Percentiles rank a stretch among this genome's conserved stretches.
These are phyloP conservation scores for Grammomys surdaster DNA, from an alignment of 2,113 vertebrate genomes.

Conservation along the genomic window DNA sequence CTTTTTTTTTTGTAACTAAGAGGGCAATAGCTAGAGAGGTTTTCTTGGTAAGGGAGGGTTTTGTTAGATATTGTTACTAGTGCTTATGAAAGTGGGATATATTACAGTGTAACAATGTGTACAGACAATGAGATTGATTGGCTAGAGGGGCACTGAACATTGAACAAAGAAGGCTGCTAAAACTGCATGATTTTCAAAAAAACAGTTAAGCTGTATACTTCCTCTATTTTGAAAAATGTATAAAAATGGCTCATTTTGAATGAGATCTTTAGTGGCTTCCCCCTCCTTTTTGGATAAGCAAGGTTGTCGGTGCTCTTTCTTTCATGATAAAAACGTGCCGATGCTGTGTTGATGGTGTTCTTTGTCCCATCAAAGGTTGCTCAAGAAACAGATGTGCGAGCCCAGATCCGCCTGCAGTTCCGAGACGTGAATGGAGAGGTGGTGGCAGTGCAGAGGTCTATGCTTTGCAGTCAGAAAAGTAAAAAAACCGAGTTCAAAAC, in stretches of 20 bases:
- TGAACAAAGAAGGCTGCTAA: background rate
- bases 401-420: slow-evolving; percentile 96
- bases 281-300: slow-evolving; percentile 5
- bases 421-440: slow-evolving; percentile 93
- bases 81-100: background rate
- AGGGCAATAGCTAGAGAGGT: background rate
- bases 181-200: slow-evolving; percentile 41
- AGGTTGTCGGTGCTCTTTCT: slow-evolving; percentile 33
- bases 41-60: background rate
- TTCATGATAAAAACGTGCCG: background rate
- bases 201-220: slow-evolving; percentile 25
- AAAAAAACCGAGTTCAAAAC: slow-evolving; percentile 97
- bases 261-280: background rate
- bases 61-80: background rate
- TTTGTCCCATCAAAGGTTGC: slow-evolving; percentile 88
- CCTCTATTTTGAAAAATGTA: background rate
- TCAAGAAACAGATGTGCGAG: slow-evolving; percentile 96
- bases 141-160: background rate
- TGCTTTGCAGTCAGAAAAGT: slow-evolving; percentile 96
- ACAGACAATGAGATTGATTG: background rate
- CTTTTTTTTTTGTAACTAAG: slow-evolving; percentile 29
- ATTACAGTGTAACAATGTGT: background rate
- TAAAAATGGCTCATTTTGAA: slow-evolving; percentile 33
- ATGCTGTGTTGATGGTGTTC: background rate
- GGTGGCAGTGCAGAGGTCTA: slow-evolving; percentile 94